Percentiles rank a stretch among this genome's conserved stretches.
Conservation (phyloP, 1,140 invertebrate genomes). For the Aphidius gifuensis region DNA sequence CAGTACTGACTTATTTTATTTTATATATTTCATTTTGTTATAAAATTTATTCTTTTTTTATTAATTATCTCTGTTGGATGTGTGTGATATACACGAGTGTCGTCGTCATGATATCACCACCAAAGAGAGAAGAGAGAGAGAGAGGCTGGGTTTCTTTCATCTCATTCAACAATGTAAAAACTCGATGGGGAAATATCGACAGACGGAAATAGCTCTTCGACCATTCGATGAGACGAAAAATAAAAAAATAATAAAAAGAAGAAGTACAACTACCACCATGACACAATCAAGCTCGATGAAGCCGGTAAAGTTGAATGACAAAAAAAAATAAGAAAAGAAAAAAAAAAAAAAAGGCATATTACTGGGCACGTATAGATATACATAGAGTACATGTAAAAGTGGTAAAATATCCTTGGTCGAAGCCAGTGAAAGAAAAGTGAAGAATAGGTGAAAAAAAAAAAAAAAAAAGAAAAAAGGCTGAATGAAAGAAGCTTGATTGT, state of each 20-base stretch:
- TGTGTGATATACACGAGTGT: too few relatives aligned
- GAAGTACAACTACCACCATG: background rate
- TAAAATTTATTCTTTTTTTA: too few relatives aligned
- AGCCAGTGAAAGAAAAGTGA: background rate
- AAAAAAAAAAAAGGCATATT: constrained; percentile 1
- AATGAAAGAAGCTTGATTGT: background rate
- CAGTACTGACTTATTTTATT: too few relatives aligned
- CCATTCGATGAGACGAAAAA: background rate
- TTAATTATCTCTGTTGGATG: too few relatives aligned
- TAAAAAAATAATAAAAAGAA: constrained; percentile 1
- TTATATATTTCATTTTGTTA: too few relatives aligned
- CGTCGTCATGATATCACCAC: too few relatives aligned
- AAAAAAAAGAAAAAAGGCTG: background rate
- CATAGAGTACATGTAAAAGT: background rate
- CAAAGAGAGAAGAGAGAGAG: too few relatives aligned
- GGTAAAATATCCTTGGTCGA: background rate
- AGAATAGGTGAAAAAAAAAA: too few relatives aligned
- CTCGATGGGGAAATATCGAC: constrained; percentile 16
- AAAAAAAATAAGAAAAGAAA: background rate
- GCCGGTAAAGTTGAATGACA: background rate
- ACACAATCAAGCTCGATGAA: constrained; percentile 20
- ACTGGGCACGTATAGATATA: background rate
- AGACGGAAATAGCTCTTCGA: constrained; percentile 20
- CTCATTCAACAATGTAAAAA: too few relatives aligned
- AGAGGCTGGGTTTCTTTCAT: too few relatives aligned